A percentile compares a stretch with the other conserved stretches of the same genome.
Evolutionary conservation across 2,888 invertebrate genomes (phyloP).

Genomic region (Agrotis puta): DNA sequence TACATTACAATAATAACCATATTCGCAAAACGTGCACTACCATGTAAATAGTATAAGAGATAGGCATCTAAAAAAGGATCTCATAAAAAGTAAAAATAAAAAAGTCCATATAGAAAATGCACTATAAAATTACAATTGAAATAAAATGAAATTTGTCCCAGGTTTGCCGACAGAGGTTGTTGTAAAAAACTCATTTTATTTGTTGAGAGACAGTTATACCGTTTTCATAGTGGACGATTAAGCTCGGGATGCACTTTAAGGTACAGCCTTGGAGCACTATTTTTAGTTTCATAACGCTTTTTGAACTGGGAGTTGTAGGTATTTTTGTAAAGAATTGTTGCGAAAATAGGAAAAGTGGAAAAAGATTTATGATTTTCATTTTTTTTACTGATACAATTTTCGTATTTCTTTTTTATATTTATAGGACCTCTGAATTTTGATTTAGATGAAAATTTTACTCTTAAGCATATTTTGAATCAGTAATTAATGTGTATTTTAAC

Average conservation of each 20-base stretch:
- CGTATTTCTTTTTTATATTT: too few species aligned
- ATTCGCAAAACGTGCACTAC: constrained; percentile 10
- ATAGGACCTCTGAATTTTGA: too few species aligned
- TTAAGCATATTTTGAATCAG: too few species aligned
- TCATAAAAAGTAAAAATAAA: constrained; percentile 63
- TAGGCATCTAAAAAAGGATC: constrained; percentile 33
- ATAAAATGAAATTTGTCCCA: constrained; percentile 74
- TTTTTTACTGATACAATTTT: too few species aligned
- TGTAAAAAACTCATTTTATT: constrained; percentile 85
- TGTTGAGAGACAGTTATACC: constrained; percentile 76
- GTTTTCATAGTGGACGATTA: constrained; percentile 78
- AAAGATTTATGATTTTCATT: too few species aligned
- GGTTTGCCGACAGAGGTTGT: constrained; percentile 75
- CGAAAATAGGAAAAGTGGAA: background rate
- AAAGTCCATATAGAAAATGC: constrained; percentile 63
- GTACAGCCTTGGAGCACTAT: constrained; percentile 71
- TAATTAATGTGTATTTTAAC: too few species aligned
- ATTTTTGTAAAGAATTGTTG: background rate
- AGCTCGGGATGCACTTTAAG: constrained; percentile 70
- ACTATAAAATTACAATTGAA: constrained; percentile 77
- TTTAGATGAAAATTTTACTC: too few species aligned
- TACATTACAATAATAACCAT: background rate
- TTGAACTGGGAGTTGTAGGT: constrained; percentile 62
- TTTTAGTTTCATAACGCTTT: constrained; percentile 78
- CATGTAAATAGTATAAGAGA: constrained; percentile 32